Evolutionary conservation across 2,113 vertebrate species (phyloP).

Genomic region (Meleagris gallopavo): DNA sequence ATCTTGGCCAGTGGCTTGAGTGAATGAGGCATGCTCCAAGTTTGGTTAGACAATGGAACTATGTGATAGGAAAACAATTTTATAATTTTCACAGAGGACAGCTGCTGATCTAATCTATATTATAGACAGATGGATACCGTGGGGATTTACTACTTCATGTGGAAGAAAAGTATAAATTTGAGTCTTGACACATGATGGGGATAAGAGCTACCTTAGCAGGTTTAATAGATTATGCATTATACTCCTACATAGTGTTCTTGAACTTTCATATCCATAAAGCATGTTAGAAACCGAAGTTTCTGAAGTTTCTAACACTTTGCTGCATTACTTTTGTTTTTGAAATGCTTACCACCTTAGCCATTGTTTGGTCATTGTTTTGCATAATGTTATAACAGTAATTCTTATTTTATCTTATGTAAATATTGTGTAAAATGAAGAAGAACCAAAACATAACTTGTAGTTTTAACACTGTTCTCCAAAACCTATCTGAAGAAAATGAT

Average conservation of each 20-base stretch:
- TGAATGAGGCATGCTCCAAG: background rate
- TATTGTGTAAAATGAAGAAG: background rate
- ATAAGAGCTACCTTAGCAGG: background rate
- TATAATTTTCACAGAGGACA: background rate
- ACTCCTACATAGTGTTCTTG: accelerated
- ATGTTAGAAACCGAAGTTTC: background rate
- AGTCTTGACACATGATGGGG: accelerated
- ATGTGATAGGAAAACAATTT: background rate
- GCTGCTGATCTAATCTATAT: background rate
- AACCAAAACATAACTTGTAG: background rate
- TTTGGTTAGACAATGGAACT: background rate
- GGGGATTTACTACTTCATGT: background rate
- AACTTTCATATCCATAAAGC: background rate
- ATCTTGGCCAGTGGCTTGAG: background rate
- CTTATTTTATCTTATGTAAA: background rate
- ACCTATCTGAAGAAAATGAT: background rate
- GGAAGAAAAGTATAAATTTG: background rate
- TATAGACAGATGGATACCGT: background rate
- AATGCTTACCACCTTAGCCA: background rate
- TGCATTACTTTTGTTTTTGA: background rate
- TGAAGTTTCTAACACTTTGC: background rate
- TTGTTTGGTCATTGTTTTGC: background rate
- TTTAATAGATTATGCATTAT: background rate
- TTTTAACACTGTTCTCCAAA: background rate
- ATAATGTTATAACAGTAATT: background rate